A percentile compares a stretch with the other conserved stretches of the same genome.
These are phyloP conservation scores for Leucoraja ocellata DNA, from an alignment of 2,797 vertebrate species.

Conservation along the genomic window DNA sequence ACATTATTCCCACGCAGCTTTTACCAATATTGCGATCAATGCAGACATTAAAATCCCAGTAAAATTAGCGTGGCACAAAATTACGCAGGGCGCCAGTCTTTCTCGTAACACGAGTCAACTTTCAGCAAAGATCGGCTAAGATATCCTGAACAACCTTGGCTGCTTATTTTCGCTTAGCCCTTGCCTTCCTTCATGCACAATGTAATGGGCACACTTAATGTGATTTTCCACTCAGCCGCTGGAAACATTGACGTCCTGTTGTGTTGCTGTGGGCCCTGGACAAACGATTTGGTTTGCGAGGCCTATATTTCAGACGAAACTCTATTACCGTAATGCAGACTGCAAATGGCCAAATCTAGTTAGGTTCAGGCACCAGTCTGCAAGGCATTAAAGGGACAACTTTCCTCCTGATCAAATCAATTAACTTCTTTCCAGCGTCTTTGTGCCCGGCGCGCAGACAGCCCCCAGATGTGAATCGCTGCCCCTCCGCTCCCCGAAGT, in stretches of 20 bases:
- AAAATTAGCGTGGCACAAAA: neutral
- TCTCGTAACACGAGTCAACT: neutral
- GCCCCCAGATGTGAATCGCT: neutral
- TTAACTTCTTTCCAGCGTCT: neutral
- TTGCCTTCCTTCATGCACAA: no score
- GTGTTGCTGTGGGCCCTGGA: neutral
- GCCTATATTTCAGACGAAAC: neutral
- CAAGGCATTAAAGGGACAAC: no score
- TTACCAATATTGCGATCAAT: neutral
- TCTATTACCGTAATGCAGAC: no score
- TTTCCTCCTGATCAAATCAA: constrained; percentile 4
- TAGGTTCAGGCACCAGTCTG: neutral
- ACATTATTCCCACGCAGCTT: no score
- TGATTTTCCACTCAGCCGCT: neutral
- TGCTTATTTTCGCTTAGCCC: neutral
- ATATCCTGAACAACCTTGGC: neutral
- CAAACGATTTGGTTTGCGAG: neutral
- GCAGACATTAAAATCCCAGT: neutral
- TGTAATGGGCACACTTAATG: neutral
- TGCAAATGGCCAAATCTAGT: constrained; percentile 2
- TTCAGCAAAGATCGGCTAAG: neutral
- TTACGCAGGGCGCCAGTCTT: neutral
- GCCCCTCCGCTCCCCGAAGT: neutral
- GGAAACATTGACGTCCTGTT: neutral
- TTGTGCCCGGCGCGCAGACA: neutral